Evolutionary conservation across 30 jellyfish, hydroid and myxozoan genomes (phyloP).

Genomic region (Cassiopea xamachana): DNA sequence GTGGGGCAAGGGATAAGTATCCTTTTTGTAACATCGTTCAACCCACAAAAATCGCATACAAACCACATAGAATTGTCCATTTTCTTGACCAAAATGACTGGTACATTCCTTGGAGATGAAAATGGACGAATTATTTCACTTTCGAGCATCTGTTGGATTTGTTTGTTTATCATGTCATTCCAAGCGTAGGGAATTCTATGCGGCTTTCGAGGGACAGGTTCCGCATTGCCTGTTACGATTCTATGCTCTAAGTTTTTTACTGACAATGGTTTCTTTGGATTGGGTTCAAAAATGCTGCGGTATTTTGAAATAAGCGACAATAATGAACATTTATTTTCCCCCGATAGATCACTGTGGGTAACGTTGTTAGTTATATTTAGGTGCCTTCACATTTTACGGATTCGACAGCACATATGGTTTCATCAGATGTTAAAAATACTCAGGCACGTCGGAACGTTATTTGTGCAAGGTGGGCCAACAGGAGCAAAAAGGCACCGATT

Average conservation of each 20-base stretch:
- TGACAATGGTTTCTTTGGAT: background rate
- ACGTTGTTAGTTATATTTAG: background rate
- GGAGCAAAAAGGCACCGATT: too few species aligned
- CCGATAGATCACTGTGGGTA: background rate
- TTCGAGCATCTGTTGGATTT: conserved; percentile 34
- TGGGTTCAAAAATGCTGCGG: background rate
- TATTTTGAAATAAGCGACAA: background rate
- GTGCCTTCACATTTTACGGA: background rate
- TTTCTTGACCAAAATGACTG: conserved; percentile 32
- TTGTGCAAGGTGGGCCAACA: too few species aligned
- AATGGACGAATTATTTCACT: conserved; percentile 52
- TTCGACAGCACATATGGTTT: background rate
- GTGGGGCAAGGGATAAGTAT: conserved; percentile 45
- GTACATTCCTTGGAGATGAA: conserved; percentile 58
- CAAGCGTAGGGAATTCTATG: conserved; percentile 37
- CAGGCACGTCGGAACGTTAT: background rate
- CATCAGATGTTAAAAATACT: background rate
- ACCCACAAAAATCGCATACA: conserved; percentile 44
- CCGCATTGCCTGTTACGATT: conserved; percentile 15
- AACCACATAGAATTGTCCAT: conserved; percentile 33
- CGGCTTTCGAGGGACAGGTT: conserved; percentile 18
- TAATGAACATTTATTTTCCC: background rate
- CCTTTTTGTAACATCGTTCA: conserved; percentile 41
- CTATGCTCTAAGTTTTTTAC: background rate
- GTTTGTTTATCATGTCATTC: conserved; percentile 10